Conservation (phyloP, 2,888 invertebrate genomes). For the Timema podura region DNA sequence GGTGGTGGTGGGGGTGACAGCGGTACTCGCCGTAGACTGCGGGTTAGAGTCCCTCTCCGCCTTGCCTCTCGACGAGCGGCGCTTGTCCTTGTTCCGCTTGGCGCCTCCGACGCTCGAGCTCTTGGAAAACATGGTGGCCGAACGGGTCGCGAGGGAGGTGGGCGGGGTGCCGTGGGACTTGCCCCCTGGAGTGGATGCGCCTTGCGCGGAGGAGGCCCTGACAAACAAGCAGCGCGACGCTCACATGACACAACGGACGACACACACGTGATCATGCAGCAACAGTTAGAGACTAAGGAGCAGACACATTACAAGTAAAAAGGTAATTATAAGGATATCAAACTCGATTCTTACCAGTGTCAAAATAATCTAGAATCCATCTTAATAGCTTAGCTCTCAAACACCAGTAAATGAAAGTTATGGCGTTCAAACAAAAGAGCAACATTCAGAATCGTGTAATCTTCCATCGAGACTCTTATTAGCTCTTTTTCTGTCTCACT, state of each 20-base stretch:
- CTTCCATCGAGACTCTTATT: too few relatives aligned
- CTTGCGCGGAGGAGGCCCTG: neutral
- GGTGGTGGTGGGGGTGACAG: slow-evolving; percentile 41
- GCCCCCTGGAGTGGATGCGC: neutral
- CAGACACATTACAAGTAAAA: too few relatives aligned
- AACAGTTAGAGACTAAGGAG: too few relatives aligned
- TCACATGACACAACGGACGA: neutral
- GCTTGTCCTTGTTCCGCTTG: slow-evolving; percentile 41
- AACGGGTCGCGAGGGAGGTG: neutral
- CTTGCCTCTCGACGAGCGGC: slow-evolving; percentile 42
- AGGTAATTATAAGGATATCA: too few relatives aligned
- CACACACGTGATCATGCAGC: neutral
- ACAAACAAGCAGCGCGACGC: neutral
- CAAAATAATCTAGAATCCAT: too few relatives aligned
- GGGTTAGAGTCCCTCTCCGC: slow-evolving; percentile 33
- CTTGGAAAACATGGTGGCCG: slow-evolving; percentile 18
- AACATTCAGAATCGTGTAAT: too few relatives aligned
- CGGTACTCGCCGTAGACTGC: slow-evolving; percentile 39
- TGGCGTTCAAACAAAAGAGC: too few relatives aligned
- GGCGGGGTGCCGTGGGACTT: slow-evolving; percentile 4
- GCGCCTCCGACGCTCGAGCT: slow-evolving; percentile 14
- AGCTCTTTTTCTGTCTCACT: too few relatives aligned
- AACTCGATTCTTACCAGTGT: too few relatives aligned
- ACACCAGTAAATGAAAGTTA: too few relatives aligned
- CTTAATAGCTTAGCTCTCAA: too few relatives aligned